Conservation (phyloP, 2,888 invertebrate genomes). For the Melinaea marsaeus region DNA sequence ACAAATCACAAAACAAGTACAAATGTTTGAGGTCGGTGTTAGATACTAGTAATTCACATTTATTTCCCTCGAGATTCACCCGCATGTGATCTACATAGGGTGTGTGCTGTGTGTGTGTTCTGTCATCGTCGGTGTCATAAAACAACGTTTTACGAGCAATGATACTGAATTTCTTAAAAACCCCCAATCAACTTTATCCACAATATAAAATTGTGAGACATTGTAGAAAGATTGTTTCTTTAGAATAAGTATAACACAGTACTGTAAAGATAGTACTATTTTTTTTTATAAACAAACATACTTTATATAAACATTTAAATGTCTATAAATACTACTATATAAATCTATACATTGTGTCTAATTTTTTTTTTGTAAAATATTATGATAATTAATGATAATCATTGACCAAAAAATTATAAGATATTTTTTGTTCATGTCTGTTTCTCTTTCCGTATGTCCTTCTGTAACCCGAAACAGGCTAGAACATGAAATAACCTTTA, state of each 20-base stretch:
- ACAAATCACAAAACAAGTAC: conserved; percentile 3
- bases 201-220: conserved; percentile 2
- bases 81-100: conserved; percentile 60
- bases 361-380: too few relatives aligned
- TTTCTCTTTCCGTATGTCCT: too few relatives aligned
- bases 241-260: background rate
- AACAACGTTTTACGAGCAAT: conserved; percentile 48
- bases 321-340: too few relatives aligned
- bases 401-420: too few relatives aligned
- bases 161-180: conserved; percentile 26
- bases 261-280: too few relatives aligned
- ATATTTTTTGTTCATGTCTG: too few relatives aligned
- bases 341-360: too few relatives aligned
- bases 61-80: conserved; percentile 57
- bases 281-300: too few relatives aligned
- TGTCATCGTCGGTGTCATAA: conserved; percentile 56
- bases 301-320: too few relatives aligned
- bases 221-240: background rate
- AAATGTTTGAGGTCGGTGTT: conserved; percentile 35
- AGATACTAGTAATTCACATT: conserved; percentile 45
- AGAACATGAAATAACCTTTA: too few relatives aligned
- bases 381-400: too few relatives aligned
- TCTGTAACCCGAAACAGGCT: too few relatives aligned
- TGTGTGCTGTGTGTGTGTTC: conserved; percentile 44
- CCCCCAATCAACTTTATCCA: conserved; percentile 12